A percentile compares a stretch with the other conserved stretches of the same genome.
phyloP scores from a whole-genome alignment of 2,888 invertebrate genomes.

The Argyresthia goedartella region DNA sequence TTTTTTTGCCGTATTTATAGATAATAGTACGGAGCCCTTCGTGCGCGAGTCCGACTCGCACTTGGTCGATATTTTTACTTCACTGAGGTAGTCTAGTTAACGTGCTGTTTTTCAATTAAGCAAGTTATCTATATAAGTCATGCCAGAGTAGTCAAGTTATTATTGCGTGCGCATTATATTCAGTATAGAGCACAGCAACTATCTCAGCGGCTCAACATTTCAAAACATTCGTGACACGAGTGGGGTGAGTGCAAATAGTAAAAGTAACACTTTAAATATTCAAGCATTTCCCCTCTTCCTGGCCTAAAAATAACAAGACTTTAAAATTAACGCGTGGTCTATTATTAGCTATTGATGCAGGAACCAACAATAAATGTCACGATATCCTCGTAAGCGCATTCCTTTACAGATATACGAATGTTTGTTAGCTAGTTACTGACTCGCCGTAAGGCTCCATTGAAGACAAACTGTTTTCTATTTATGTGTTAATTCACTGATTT shows the following conservation, averaged over 20 bases:
- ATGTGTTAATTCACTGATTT: constrained; percentile 14
- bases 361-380: constrained; percentile 56
- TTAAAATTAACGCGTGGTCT: constrained; percentile 47
- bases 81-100: too few species aligned
- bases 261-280: constrained; percentile 36
- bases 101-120: too few species aligned
- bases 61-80: too few species aligned
- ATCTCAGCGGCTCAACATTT: not conserved
- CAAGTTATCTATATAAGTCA: too few species aligned
- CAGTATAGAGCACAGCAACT: not conserved
- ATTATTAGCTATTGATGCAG: constrained; percentile 48
- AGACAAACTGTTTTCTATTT: not conserved
- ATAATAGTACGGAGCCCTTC: too few species aligned
- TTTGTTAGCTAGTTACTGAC: not conserved
- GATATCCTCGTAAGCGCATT: constrained; percentile 17
- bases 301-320: constrained; percentile 51
- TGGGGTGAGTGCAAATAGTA: constrained; percentile 23
- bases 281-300: constrained; percentile 51
- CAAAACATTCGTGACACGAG: constrained; percentile 1
- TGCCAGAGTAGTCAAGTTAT: too few species aligned
- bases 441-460: too few species aligned
- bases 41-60: too few species aligned
- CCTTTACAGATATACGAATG: not conserved
- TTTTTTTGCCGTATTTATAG: too few species aligned
- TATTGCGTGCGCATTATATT: not conserved